phyloP scores from a whole-genome alignment of 1,140 invertebrate species.

The Eupristina koningsbergeri region DNA sequence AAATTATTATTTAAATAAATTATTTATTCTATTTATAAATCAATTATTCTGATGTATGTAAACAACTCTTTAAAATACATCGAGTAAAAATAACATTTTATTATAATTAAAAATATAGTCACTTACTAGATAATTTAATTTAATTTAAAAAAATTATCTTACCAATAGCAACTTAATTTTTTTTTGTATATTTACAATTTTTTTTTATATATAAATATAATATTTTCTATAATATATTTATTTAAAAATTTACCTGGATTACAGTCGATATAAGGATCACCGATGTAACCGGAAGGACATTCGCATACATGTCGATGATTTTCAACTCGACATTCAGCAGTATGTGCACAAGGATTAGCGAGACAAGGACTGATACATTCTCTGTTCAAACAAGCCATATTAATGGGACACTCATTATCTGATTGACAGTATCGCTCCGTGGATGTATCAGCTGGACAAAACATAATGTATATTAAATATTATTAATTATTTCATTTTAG shows the following conservation, averaged over 20 bases:
- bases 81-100: too few relatives aligned
- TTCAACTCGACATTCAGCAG: slow-evolving; percentile 83
- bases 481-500: too few relatives aligned
- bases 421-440: slow-evolving; percentile 78
- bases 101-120: too few relatives aligned
- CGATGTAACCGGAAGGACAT: slow-evolving; percentile 83
- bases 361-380: slow-evolving; percentile 85
- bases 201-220: too few relatives aligned
- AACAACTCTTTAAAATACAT: too few relatives aligned
- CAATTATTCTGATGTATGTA: too few relatives aligned
- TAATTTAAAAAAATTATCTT: too few relatives aligned
- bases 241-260: slow-evolving; percentile 75
- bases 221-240: neutral
- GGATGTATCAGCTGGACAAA: slow-evolving; percentile 64
- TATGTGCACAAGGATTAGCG: slow-evolving; percentile 83
- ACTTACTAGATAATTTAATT: too few relatives aligned
- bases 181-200: too few relatives aligned
- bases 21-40: too few relatives aligned
- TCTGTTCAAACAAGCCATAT: slow-evolving; percentile 82
- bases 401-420: slow-evolving; percentile 79
- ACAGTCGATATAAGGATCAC: slow-evolving; percentile 87
- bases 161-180: too few relatives aligned
- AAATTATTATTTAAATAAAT: neutral
- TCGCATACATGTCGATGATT: slow-evolving; percentile 85
- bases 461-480: neutral